Conservation (phyloP, 2,113 vertebrate species). For the Hippoglossus stenolepis region DNA sequence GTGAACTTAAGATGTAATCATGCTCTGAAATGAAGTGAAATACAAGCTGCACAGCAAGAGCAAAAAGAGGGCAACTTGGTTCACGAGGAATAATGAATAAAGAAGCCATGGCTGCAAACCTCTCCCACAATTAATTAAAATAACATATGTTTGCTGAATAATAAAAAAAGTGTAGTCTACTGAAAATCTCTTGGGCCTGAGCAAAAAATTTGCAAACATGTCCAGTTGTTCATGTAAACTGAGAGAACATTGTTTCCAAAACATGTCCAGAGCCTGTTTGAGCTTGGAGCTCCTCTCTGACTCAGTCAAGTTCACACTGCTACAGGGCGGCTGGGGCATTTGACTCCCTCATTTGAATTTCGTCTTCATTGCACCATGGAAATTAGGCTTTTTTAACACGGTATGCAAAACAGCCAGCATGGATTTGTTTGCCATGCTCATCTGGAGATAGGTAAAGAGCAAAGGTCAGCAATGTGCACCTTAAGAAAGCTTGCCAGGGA, state of each 20-base stretch:
- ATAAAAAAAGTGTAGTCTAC: not conserved
- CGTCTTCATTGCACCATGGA: conserved; percentile 60
- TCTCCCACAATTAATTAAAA: not conserved
- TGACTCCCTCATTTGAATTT: conserved; percentile 71
- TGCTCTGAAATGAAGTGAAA: conserved; percentile 23
- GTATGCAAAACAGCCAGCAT: conserved; percentile 62
- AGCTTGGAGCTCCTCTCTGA: conserved; percentile 25
- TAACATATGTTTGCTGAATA: not conserved
- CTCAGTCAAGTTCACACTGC: conserved; percentile 41
- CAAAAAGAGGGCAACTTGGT: conserved; percentile 14
- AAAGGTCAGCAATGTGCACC: conserved; percentile 57
- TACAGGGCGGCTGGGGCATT: conserved; percentile 48
- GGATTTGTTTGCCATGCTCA: conserved; percentile 73
- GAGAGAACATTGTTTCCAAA: conserved; percentile 24
- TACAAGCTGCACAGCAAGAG: conserved; percentile 22
- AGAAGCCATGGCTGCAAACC: not conserved
- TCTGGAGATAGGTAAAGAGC: conserved; percentile 46
- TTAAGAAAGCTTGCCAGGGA: conserved; percentile 45
- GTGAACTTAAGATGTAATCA: conserved; percentile 35
- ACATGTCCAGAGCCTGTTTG: conserved; percentile 6
- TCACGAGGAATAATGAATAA: not conserved
- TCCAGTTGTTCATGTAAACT: conserved; percentile 33
- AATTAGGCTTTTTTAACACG: conserved; percentile 56
- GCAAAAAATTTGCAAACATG: conserved; percentile 26
- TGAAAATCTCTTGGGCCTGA: too few relatives aligned